Evolutionary conservation across 2,113 vertebrate species (phyloP).

Genomic region (Ochotona curzoniae): DNA sequence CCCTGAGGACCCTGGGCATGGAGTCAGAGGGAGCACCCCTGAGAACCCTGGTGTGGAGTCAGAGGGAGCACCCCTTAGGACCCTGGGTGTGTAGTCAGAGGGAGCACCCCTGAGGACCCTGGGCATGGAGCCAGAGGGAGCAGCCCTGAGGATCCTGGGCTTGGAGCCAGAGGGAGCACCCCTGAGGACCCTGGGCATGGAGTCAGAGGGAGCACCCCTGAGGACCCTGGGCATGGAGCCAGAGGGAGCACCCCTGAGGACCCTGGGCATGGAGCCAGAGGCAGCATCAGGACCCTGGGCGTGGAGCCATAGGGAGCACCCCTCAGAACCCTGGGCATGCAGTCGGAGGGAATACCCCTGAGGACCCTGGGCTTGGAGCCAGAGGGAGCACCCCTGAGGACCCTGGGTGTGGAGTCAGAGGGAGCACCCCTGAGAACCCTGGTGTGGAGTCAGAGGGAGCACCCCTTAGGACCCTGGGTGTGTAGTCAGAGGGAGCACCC

Average conservation of each 20-base stretch:
- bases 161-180: neutral
- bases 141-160: neutral
- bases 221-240: neutral
- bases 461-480: neutral
- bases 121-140: too few relatives aligned
- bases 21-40: too few relatives aligned
- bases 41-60: neutral
- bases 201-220: too few relatives aligned
- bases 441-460: neutral
- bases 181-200: neutral
- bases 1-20: neutral
- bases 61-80: neutral
- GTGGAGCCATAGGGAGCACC: neutral
- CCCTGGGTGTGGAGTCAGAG: too few relatives aligned
- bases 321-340: neutral
- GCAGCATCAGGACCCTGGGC: neutral
- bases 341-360: too few relatives aligned
- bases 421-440: neutral
- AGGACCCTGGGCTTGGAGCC: neutral
- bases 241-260: neutral
- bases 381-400: neutral
- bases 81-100: too few relatives aligned
- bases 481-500: too few relatives aligned
- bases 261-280: too few relatives aligned
- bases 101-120: neutral